Base-by-base conservation (phyloP, 2,888 invertebrate species). In the Strigamia crassipes region DNA sequence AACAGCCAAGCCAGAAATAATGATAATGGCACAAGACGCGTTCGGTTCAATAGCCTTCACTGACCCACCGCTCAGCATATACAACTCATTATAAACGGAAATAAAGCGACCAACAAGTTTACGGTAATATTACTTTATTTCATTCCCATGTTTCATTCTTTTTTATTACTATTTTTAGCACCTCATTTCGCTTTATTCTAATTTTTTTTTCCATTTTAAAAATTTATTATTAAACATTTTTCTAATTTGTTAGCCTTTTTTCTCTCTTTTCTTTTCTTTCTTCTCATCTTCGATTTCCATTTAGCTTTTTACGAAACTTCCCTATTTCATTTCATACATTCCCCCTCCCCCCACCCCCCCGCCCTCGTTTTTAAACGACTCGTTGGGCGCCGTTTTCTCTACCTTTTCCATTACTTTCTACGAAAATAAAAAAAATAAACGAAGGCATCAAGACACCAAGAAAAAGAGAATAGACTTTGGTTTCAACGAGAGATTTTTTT, bases 1-100 rank as follows among this genome's bases (percentile, higher is more conserved):
- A 73, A 73, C 73, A 73, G 73, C 73, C 73, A 73, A 73, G 73
- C 73, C 73, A 73, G 73, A 73, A 73, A 73, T 73, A 73, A 73
- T 73, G 73, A 73, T 73, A 73, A 73, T 73, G 73, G 73, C 73
- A 31, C 27, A n/a, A 73, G 73, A 73, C 73, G 73, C 27, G 31
- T 73, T 73, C 73, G 73, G 73, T 73, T 73, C 73, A 73, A 73
- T 73, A 73, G 73, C 73, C 73, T 73, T 73, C 73, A 73, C 73
- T 73, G 73, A 73, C 73, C 73, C 73, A 73, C 73, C 31, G 73
- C 73, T 73, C 31, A 73, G 15, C 73, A 73, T 23, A 31, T 73
- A 73, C 73, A 31, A 73, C 73, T 27, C 73, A 73, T 73, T 73
- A 73, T 27, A 73, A 23, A 31, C 73, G 12, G 27, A 73, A 73